Percentiles rank a stretch among this genome's conserved stretches.
Conservation (phyloP, 92 coral and sea anemone species). For the Epizoanthus rinbou region DNA sequence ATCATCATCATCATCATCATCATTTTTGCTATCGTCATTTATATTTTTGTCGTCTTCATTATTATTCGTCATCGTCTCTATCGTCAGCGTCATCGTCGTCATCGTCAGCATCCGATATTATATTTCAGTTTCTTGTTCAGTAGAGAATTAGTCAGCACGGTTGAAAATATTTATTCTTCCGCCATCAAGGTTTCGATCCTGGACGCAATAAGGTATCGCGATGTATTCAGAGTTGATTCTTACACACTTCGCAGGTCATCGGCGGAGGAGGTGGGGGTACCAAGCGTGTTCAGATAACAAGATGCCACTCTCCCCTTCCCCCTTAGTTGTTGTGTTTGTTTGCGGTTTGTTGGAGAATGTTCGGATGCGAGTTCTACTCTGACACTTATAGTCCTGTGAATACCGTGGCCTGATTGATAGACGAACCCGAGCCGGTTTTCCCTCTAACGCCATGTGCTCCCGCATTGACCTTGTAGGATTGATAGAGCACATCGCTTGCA, state of each 20-base stretch:
- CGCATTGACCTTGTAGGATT: slow-evolving; percentile 7
- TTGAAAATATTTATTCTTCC: too few species aligned
- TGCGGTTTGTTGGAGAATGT: not conserved
- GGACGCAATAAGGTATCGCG: too few species aligned
- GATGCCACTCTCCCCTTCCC: not conserved
- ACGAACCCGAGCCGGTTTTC: not conserved
- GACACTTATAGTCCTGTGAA: not conserved
- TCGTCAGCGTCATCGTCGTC: not conserved
- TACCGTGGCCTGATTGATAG: slow-evolving; percentile 1
- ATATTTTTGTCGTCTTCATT: not conserved
- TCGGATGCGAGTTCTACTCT: not conserved
- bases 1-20: not conserved
- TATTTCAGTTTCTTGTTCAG: too few species aligned
- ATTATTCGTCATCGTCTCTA: not conserved
- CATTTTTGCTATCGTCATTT: not conserved
- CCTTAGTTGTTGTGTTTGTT: not conserved
- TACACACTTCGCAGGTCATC: too few species aligned
- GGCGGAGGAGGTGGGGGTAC: too few species aligned
- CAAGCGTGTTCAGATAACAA: too few species aligned
- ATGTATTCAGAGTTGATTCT: too few species aligned
- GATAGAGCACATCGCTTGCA: slow-evolving; percentile 21
- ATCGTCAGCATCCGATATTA: not conserved
- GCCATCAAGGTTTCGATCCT: too few species aligned
- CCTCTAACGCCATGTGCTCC: not conserved
- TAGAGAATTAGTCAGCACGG: not conserved